These are phyloP conservation scores for Neoscelio sp. DNA, from an alignment of 2,888 invertebrate species.

Conservation along the genomic window DNA sequence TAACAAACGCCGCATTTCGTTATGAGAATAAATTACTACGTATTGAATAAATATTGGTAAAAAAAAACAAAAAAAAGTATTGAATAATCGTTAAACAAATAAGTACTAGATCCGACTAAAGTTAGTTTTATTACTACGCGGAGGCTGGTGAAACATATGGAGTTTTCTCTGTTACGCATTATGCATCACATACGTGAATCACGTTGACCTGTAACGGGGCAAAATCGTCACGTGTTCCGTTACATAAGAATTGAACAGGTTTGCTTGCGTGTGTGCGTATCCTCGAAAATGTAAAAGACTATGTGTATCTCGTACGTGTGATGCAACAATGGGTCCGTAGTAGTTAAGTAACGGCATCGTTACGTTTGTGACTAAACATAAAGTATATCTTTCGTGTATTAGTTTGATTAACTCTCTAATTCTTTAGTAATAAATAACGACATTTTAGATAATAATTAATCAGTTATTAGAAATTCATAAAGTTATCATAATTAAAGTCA, in stretches of 20 bases:
- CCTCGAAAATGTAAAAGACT: conserved; percentile 18
- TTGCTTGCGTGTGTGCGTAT: conserved; percentile 4
- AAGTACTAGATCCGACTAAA: conserved; percentile 14
- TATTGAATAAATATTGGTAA: no score
- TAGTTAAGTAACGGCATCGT: conserved; percentile 31
- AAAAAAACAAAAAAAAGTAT: conserved; percentile 18
- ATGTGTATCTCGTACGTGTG: conserved; percentile 31
- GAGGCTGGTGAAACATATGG: conserved; percentile 31
- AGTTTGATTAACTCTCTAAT: neutral
- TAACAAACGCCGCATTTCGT: no score
- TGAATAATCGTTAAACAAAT: conserved; percentile 22
- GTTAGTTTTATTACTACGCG: conserved; percentile 14
- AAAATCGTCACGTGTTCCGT: conserved; percentile 25
- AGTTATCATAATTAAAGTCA: no score
- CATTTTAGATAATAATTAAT: neutral
- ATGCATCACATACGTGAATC: conserved; percentile 7
- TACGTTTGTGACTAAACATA: conserved; percentile 15
- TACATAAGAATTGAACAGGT: conserved; percentile 33
- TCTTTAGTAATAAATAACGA: neutral
- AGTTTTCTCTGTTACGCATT: neutral
- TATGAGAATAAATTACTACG: no score
- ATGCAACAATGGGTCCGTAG: conserved; percentile 27
- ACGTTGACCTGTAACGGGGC: conserved; percentile 36
- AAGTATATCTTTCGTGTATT: neutral
- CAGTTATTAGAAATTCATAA: no score